Conservation (phyloP, 2,888 invertebrate species). For the Cheilosia scutellata region DNA sequence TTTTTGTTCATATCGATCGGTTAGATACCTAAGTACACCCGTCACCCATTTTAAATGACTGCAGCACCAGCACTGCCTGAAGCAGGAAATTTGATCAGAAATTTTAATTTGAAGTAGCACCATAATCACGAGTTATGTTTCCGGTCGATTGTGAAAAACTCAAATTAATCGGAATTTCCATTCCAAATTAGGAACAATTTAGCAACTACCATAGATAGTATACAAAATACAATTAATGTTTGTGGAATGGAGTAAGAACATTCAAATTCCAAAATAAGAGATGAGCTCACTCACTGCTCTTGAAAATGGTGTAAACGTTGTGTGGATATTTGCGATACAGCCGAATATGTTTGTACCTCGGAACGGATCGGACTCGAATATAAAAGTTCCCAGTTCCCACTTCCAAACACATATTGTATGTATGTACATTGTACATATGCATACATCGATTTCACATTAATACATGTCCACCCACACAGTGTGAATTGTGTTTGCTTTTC, state of each 20-base stretch:
- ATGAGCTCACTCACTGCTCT: constrained; percentile 63
- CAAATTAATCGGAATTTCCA: constrained; percentile 23
- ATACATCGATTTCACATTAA: constrained; percentile 54
- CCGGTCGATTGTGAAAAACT: constrained; percentile 29
- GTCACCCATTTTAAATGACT: neutral
- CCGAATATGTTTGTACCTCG: constrained; percentile 34
- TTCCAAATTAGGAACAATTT: constrained; percentile 20
- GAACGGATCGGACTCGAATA: neutral
- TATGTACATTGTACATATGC: too few relatives aligned
- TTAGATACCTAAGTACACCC: neutral
- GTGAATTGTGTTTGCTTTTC: constrained; percentile 32
- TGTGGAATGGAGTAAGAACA: constrained; percentile 21
- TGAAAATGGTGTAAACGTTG: constrained; percentile 41
- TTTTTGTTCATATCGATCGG: constrained; percentile 22
- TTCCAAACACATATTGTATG: constrained; percentile 25
- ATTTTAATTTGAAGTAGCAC: constrained; percentile 18
- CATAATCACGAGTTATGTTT: constrained; percentile 30
- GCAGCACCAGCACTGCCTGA: neutral
- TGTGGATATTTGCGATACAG: constrained; percentile 24
- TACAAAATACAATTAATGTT: neutral
- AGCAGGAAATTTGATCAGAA: constrained; percentile 23
- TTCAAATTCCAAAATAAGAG: constrained; percentile 63
- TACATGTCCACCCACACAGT: constrained; percentile 63
- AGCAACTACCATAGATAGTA: constrained; percentile 30
- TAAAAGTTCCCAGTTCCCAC: neutral